These are phyloP conservation scores for Rhea americana DNA, from an alignment of 2,113 vertebrate genomes.

Conservation along the genomic window DNA sequence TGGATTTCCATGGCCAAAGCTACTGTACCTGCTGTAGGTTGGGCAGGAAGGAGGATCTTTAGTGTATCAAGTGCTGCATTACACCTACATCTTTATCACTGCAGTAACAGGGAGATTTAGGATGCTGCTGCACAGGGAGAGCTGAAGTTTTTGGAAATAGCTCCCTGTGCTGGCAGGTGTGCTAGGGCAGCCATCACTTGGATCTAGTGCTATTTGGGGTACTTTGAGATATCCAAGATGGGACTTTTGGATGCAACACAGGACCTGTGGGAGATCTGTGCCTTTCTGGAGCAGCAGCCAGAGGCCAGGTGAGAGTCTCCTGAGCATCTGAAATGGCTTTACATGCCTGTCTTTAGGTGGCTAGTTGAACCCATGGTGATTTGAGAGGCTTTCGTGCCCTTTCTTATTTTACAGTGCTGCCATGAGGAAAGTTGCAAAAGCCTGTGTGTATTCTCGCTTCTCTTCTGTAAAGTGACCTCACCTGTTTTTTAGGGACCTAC, in stretches of 20 bases:
- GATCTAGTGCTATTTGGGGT: neutral
- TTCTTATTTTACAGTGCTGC: rapidly evolving
- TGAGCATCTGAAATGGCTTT: neutral
- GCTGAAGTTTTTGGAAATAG: neutral
- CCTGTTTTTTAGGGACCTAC: neutral
- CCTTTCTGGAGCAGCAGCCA: neutral
- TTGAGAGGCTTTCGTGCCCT: neutral
- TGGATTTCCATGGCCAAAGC: neutral
- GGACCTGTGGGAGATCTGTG: neutral
- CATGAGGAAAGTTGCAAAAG: neutral
- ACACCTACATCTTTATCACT: neutral
- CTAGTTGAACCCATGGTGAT: neutral
- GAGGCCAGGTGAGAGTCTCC: neutral
- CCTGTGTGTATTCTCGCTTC: neutral
- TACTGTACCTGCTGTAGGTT: neutral
- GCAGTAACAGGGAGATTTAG: neutral
- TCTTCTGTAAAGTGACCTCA: neutral
- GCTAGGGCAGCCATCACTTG: rapidly evolving
- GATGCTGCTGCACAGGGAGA: neutral
- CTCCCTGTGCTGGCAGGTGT: neutral
- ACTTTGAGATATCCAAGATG: neutral
- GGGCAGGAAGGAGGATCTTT: neutral
- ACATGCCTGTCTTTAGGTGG: neutral
- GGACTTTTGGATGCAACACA: neutral
- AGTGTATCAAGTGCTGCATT: neutral